These are phyloP conservation scores for Porites australiensis DNA, from an alignment of 64 coral and sea anemone genomes.

Conservation along the genomic window DNA sequence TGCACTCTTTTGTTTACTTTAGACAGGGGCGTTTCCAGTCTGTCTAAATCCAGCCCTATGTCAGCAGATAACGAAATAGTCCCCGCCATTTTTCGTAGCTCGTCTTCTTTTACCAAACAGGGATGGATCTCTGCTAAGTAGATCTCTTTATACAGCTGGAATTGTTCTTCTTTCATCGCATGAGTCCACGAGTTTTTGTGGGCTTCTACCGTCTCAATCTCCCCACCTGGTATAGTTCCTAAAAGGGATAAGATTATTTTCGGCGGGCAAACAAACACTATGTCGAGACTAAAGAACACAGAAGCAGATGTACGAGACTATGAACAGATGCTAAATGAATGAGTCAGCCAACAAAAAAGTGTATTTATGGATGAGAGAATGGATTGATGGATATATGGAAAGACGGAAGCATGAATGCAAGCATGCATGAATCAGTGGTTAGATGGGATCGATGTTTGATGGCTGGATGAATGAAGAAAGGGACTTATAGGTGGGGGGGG, in stretches of 20 bases:
- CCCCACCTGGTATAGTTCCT: not conserved
- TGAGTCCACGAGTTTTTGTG: conserved; percentile 40
- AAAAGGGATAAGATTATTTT: not conserved
- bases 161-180: conserved; percentile 18
- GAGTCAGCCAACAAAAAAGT: too few relatives aligned
- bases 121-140: conserved; percentile 51
- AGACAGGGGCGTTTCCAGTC: not conserved
- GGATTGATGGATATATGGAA: too few relatives aligned
- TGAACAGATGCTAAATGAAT: too few relatives aligned
- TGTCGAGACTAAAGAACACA: too few relatives aligned
- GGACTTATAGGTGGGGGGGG: too few relatives aligned
- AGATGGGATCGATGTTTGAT: too few relatives aligned
- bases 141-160: conserved; percentile 52
- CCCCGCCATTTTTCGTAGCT: not conserved
- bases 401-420: too few relatives aligned
- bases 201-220: not conserved
- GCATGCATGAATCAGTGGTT: too few relatives aligned
- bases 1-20: not conserved
- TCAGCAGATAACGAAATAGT: not conserved
- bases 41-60: conserved; percentile 10
- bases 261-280: too few relatives aligned
- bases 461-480: too few relatives aligned
- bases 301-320: too few relatives aligned
- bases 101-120: conserved; percentile 14
- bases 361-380: too few relatives aligned